Conservation (phyloP, 2,888 invertebrate genomes). For the Leptarthrus brevirostris region DNA sequence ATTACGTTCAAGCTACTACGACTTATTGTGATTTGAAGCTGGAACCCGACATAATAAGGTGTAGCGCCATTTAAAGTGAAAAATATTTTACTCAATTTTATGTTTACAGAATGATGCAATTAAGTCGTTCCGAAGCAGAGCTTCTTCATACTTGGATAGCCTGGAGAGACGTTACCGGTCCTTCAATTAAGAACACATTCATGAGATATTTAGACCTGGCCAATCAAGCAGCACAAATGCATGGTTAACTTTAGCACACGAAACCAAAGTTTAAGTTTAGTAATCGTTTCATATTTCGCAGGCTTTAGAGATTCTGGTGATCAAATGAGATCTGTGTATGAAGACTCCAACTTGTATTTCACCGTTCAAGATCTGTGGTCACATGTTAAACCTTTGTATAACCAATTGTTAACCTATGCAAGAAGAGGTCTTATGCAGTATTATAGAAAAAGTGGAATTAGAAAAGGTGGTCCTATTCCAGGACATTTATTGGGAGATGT, state of each 20-base stretch:
- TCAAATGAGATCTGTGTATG: slow-evolving; percentile 81
- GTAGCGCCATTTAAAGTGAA: not conserved
- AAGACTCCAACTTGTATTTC: slow-evolving; percentile 75
- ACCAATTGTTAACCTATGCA: slow-evolving; percentile 86
- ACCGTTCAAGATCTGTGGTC: slow-evolving; percentile 72
- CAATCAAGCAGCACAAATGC: slow-evolving; percentile 80
- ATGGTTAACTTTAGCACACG: too few relatives aligned
- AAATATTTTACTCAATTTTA: slow-evolving; percentile 65
- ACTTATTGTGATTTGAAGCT: slow-evolving; percentile 72
- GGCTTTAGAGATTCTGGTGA: slow-evolving; percentile 80
- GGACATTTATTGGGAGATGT: slow-evolving; percentile 87
- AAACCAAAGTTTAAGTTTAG: too few relatives aligned
- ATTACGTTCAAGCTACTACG: slow-evolving; percentile 61
- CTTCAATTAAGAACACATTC: slow-evolving; percentile 79
- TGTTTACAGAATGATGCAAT: slow-evolving; percentile 70
- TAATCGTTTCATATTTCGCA: not conserved
- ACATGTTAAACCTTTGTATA: slow-evolving; percentile 79
- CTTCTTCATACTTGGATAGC: slow-evolving; percentile 82
- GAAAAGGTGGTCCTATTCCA: slow-evolving; percentile 82
- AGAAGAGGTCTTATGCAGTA: slow-evolving; percentile 74
- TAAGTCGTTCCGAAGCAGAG: slow-evolving; percentile 80
- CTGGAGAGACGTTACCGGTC: slow-evolving; percentile 84
- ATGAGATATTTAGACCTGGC: slow-evolving; percentile 82
- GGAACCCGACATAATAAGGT: slow-evolving; percentile 73
- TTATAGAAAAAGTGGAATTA: slow-evolving; percentile 72